Conservation (phyloP, 1,140 invertebrate genomes). For the Carposina sasakii region DNA sequence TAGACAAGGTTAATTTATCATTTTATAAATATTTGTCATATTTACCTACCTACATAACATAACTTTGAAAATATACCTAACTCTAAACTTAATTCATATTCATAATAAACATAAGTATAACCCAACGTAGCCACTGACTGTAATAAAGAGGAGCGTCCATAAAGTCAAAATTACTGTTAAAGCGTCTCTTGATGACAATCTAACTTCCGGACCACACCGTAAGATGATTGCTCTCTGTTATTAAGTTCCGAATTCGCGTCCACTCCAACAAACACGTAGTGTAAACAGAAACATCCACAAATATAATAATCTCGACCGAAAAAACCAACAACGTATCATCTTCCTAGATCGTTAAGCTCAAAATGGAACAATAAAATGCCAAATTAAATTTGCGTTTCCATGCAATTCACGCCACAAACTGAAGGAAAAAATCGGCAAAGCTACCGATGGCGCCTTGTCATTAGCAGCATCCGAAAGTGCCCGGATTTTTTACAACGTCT, state of each 20-base stretch:
- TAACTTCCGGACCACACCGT: constrained; percentile 53
- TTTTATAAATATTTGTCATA: too few species aligned
- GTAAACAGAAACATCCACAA: constrained; percentile 14
- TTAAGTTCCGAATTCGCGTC: constrained; percentile 29
- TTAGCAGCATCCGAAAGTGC: constrained; percentile 65
- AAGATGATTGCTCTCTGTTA: constrained; percentile 23
- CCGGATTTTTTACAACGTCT: constrained; percentile 50
- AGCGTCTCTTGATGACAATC: constrained; percentile 38
- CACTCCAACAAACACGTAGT: constrained; percentile 28
- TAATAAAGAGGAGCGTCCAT: constrained; percentile 26
- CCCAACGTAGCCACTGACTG: too few species aligned
- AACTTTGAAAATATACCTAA: too few species aligned
- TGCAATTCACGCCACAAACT: constrained; percentile 38
- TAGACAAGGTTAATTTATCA: too few species aligned
- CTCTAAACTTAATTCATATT: too few species aligned
- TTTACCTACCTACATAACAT: too few species aligned
- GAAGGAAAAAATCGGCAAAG: constrained; percentile 44
- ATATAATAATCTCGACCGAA: constrained; percentile 13
- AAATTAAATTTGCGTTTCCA: constrained; percentile 14
- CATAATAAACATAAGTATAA: too few species aligned
- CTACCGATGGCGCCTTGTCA: constrained; percentile 64
- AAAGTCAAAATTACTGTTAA: constrained; percentile 36
- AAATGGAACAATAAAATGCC: neutral
- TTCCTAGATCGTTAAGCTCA: neutral
- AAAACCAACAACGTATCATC: neutral